A percentile compares a stretch with the other conserved stretches of the same genome.
These are phyloP conservation scores for Drosophila ogumai DNA, from an alignment of 1,140 invertebrate genomes.

Conservation along the genomic window DNA sequence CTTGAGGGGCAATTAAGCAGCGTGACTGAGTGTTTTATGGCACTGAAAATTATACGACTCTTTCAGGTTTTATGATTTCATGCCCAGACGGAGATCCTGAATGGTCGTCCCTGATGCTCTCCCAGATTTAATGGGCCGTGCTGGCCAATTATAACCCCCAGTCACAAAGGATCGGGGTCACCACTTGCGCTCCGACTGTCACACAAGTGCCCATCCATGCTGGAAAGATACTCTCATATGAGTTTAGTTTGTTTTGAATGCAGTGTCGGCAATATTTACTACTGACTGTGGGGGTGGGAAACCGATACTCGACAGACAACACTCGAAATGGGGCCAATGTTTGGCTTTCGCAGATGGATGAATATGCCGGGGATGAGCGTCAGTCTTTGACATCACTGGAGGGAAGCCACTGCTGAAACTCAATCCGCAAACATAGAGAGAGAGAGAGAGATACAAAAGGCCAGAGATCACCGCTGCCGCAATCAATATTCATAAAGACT, in stretches of 20 bases:
- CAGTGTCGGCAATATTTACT: constrained; percentile 38
- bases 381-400: constrained; percentile 16
- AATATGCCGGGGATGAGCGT: constrained; percentile 8
- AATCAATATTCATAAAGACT: constrained; percentile 57
- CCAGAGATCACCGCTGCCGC: constrained; percentile 36
- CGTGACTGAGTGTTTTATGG: constrained; percentile 69
- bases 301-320: constrained; percentile 42
- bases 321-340: constrained; percentile 47
- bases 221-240: constrained; percentile 27
- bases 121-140: constrained; percentile 71
- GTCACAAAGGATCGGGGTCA: constrained; percentile 39
- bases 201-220: constrained; percentile 12
- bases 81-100: constrained; percentile 2
- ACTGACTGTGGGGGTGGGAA: constrained; percentile 40
- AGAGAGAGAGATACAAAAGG: constrained; percentile 12
- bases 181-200: constrained; percentile 30
- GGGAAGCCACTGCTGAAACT: constrained; percentile 6
- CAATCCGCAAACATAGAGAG: constrained; percentile 18
- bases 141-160: constrained; percentile 54
- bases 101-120: constrained; percentile 10
- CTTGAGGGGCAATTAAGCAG: constrained; percentile 72
- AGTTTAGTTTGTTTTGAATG: constrained; percentile 42
- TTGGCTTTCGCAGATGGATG: constrained; percentile 34
- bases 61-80: constrained; percentile 45
- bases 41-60: constrained; percentile 60